These are phyloP conservation scores for Tupaia tana DNA, from an alignment of 2,113 vertebrate species.

Conservation along the genomic window DNA sequence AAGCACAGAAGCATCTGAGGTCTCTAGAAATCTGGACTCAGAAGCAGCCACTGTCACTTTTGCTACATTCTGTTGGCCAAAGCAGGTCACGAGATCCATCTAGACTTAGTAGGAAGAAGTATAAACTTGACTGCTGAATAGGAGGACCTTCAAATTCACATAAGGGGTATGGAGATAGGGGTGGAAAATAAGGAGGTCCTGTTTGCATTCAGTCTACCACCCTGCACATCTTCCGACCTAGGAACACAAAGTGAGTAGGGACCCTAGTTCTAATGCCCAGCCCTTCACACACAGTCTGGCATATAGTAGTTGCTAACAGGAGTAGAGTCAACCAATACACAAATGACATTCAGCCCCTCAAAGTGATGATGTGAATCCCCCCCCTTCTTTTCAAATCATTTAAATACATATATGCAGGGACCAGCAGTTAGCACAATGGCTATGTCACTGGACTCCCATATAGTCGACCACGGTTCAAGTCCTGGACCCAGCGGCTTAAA, in stretches of 20 bases:
- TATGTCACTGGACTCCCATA: too few relatives aligned
- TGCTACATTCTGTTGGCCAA: not conserved
- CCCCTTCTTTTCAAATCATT: not conserved
- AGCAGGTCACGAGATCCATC: not conserved
- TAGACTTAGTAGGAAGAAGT: not conserved
- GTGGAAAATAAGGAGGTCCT: not conserved
- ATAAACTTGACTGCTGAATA: not conserved
- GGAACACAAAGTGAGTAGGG: rapidly evolving
- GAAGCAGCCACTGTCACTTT: too few relatives aligned
- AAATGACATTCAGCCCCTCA: not conserved
- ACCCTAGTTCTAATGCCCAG: not conserved
- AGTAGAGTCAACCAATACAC: not conserved
- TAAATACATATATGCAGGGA: not conserved
- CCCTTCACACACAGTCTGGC: not conserved
- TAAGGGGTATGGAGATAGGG: not conserved
- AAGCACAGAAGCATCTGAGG: not conserved
- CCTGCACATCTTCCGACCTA: not conserved
- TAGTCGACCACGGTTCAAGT: too few relatives aligned
- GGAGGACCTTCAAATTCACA: not conserved
- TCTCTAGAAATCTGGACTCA: not conserved
- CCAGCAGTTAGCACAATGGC: too few relatives aligned
- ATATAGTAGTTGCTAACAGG: not conserved
- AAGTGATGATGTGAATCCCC: not conserved
- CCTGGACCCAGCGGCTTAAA: too few relatives aligned
- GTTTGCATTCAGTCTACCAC: not conserved